Percentiles rank a stretch among this genome's conserved stretches.
Evolutionary conservation across 1,140 invertebrate genomes (phyloP).

Genomic region (Aphidius gifuensis): DNA sequence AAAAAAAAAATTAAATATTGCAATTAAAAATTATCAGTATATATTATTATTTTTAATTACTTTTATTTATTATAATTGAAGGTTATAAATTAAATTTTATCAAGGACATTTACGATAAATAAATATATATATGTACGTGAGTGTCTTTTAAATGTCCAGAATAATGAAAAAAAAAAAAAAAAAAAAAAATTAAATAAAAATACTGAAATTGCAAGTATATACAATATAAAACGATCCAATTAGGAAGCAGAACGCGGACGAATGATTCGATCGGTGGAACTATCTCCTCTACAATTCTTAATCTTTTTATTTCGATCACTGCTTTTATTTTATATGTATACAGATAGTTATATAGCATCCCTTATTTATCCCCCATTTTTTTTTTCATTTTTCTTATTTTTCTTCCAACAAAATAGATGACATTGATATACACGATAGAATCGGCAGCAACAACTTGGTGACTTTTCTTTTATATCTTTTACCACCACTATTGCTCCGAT

Average conservation of each 20-base stretch:
- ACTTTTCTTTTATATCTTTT: conserved; percentile 8
- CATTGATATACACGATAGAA: conserved; percentile 30
- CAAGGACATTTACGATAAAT: too few species aligned
- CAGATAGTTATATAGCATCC: conserved; percentile 27
- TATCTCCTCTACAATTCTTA: conserved; percentile 18
- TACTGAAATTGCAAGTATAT: conserved; percentile 13
- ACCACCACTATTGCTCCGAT: background rate
- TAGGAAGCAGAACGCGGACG: conserved; percentile 43
- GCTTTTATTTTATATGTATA: conserved; percentile 15
- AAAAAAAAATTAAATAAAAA: conserved; percentile 6
- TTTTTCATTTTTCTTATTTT: conserved; percentile 12
- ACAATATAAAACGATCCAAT: conserved; percentile 45
- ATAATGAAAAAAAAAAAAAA: conserved; percentile 1
- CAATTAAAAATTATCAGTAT: too few species aligned
- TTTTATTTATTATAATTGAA: too few species aligned
- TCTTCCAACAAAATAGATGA: conserved; percentile 28
- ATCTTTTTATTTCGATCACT: conserved; percentile 5
- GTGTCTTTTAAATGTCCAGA: background rate
- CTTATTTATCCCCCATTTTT: conserved; percentile 1
- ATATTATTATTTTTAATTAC: too few species aligned
- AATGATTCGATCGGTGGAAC: conserved; percentile 37
- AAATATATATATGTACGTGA: too few species aligned
- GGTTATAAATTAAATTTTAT: too few species aligned
- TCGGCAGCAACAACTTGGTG: conserved; percentile 3
- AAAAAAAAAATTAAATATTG: too few species aligned